A percentile compares a stretch with the other conserved stretches of the same genome.
Evolutionary conservation across 2,797 vertebrate genomes (phyloP).

Genomic region (Arvicola amphibius): DNA sequence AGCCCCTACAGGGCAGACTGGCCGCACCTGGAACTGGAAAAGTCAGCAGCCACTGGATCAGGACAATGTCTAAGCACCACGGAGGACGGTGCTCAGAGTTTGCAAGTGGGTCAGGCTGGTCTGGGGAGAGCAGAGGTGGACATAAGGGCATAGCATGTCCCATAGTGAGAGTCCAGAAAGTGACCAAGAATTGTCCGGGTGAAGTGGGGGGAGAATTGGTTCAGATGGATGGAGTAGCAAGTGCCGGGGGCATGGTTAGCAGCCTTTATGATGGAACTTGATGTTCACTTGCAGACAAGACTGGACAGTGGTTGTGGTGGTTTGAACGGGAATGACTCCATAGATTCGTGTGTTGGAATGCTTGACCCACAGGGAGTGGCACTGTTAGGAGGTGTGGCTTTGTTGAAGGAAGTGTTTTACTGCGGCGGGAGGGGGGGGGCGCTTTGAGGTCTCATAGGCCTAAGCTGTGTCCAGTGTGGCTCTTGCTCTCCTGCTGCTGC

Average conservation of each 20-base stretch:
- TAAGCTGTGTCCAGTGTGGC: background rate
- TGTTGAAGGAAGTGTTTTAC: background rate
- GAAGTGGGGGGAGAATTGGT: background rate
- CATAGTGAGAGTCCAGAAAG: background rate
- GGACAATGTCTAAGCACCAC: rapidly evolving
- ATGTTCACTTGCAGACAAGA: background rate
- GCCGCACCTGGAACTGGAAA: background rate
- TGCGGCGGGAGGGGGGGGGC: background rate
- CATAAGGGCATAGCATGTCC: background rate
- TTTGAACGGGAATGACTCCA: background rate
- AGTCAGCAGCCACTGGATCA: background rate
- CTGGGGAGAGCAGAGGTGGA: background rate
- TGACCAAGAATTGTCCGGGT: background rate
- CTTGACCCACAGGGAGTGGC: background rate
- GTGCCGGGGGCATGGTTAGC: too few species aligned
- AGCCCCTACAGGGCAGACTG: background rate
- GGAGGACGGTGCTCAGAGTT: background rate
- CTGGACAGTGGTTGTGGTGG: background rate
- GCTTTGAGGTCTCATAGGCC: background rate
- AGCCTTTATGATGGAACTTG: background rate
- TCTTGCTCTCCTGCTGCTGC: background rate
- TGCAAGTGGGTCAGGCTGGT: background rate
- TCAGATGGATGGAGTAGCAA: background rate
- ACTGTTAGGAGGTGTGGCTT: background rate
- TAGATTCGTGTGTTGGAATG: background rate